Percentiles rank a stretch among this genome's conserved stretches.
Evolutionary conservation across 37 sponge, comb jelly and placozoan genomes (phyloP).

Genomic region (Halisarca cf. caerulea): DNA sequence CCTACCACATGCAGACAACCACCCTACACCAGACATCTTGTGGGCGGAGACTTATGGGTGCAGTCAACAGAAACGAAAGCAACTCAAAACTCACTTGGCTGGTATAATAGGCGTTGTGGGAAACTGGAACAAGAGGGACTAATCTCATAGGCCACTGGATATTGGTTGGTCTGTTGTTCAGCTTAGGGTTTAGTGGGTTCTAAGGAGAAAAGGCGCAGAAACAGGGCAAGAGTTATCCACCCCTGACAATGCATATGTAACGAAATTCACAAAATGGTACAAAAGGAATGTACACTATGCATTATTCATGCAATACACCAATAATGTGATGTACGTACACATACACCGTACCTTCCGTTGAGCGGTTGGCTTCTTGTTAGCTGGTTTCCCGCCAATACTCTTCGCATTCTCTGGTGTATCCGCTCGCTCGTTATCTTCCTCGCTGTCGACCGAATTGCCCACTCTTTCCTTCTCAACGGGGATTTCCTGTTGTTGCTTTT

Average conservation of each 20-base stretch:
- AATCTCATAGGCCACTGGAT: not conserved
- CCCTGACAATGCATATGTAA: not conserved
- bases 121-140: not conserved
- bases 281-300: not conserved
- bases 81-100: not conserved
- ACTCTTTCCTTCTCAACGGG: not conserved
- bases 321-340: not conserved
- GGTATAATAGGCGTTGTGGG: constrained; percentile 6
- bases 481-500: too few relatives aligned
- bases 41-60: too few relatives aligned
- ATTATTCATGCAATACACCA: not conserved
- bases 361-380: not conserved
- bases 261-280: too few relatives aligned
- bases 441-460: not conserved
- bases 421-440: not conserved
- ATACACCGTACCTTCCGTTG: not conserved
- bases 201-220: not conserved
- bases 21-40: too few relatives aligned
- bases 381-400: not conserved
- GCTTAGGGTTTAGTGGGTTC: not conserved
- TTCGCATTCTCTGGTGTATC: not conserved
- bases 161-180: not conserved
- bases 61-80: too few relatives aligned
- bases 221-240: not conserved
- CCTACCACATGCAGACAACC: constrained; percentile 15